Base-by-base conservation (phyloP, 2,113 vertebrate species). In the Microtus ochrogaster region DNA sequence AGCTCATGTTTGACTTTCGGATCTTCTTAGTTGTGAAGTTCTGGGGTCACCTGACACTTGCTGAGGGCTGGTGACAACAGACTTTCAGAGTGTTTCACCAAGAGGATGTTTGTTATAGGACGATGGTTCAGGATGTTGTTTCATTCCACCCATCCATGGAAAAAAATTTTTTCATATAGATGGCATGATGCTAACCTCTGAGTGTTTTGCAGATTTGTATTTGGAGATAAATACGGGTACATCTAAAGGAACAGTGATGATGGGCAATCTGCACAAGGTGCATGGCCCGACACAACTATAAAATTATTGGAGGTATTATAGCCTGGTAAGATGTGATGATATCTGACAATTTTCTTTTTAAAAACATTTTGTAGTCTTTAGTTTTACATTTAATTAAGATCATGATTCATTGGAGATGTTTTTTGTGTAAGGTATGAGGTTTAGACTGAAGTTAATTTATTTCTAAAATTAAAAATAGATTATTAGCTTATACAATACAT, bases 381-480 rank as follows among this genome's bases (percentile, higher is more conserved):
- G 70, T 78, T 83, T 91, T 88, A 95, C 33, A 91, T 83, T 70
- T 92, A 87, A 77, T 70, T 92, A 87, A 77, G 24, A 55, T 24
- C 30, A 58, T 68, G 70, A 70, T 92, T 4, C 30, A 94, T 55
- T 84, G 55, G 39, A 88, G 49, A 65, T 90, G 63, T 72, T 74
- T 92, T 94, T 89, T 41, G 33, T 76, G 58, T 76, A 87, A 86
- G 24, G 30, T 81, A 12, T 95, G 14, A 94, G n/a, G n/a, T 85
- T 95, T 89, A 91, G 39, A 11, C 70, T 77, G 30, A 92, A 47
- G 19, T 74, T 89, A 8, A 39, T 61, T 94, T 94, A 73, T 73
- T 73, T 73, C 70, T 73, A 21, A 72, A 73, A 73, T 39, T 73
- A 73, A 73, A 72, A 73, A 73, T 73, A 73, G n/a, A 39, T 73